These are phyloP conservation scores for Cheiracanthium punctorium DNA, from an alignment of 2,888 invertebrate species.

Conservation along the genomic window DNA sequence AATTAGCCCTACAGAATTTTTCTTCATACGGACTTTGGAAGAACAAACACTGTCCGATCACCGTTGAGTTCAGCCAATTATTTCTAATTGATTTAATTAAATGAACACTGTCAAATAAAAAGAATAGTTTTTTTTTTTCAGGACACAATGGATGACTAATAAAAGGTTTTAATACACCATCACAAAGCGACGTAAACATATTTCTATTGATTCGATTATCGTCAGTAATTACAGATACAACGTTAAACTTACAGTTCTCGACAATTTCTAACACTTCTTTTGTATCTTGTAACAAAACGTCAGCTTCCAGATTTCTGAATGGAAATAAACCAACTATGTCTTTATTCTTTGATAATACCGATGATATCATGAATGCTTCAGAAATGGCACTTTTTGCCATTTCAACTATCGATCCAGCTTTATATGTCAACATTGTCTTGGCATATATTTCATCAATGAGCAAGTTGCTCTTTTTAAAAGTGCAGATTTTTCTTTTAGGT, in stretches of 20 bases:
- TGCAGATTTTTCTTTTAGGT: not conserved
- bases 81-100: constrained; percentile 24
- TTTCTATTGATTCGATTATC: constrained; percentile 27
- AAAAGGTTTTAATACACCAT: not conserved
- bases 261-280: not conserved
- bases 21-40: not conserved
- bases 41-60: not conserved
- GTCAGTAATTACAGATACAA: constrained; percentile 13
- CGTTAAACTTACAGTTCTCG: not conserved
- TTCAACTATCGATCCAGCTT: not conserved
- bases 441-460: constrained; percentile 19
- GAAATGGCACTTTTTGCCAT: not conserved
- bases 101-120: not conserved
- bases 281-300: not conserved
- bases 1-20: not conserved
- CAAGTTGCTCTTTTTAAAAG: not conserved
- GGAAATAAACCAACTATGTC: not conserved
- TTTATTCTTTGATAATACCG: not conserved
- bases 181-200: constrained; percentile 12
- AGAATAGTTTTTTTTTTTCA: not conserved
- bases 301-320: not conserved
- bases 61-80: constrained; percentile 13
- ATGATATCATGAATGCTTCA: not conserved
- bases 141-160: not conserved
- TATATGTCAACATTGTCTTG: not conserved